Conservation (phyloP, 2,797 vertebrate species). For the Anas flavirostris region DNA sequence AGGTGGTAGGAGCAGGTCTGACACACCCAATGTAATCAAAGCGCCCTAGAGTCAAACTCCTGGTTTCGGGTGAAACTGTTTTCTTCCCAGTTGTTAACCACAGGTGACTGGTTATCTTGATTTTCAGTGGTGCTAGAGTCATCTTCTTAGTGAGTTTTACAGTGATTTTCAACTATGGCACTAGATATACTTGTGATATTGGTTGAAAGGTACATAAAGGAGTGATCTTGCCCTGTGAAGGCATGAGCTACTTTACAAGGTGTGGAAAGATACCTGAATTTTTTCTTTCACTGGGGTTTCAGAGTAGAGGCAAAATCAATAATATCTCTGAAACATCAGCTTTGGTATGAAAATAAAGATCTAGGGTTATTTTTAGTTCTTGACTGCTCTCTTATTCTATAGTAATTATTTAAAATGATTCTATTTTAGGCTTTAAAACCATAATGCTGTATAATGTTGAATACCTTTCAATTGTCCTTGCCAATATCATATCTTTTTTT, state of each 20-base stretch:
- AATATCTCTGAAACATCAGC: not conserved
- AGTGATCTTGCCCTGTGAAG: not conserved
- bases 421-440: not conserved
- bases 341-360: not conserved
- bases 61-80: constrained; percentile 27
- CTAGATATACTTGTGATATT: not conserved
- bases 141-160: not conserved
- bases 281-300: not conserved
- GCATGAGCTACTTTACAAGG: not conserved
- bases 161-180: not conserved
- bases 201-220: not conserved
- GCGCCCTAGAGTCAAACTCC: not conserved
- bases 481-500: not conserved
- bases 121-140: not conserved
- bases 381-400: not conserved
- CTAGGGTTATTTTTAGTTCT: not conserved
- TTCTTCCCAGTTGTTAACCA: not conserved
- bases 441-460: not conserved
- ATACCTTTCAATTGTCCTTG: not conserved
- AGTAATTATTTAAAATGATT: not conserved
- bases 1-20: not conserved
- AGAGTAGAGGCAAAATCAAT: not conserved
- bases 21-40: constrained; percentile 32
- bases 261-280: not conserved
- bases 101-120: not conserved